These are phyloP conservation scores for Helicoverpa armigera DNA, from an alignment of 1,140 invertebrate genomes.

Conservation along the genomic window DNA sequence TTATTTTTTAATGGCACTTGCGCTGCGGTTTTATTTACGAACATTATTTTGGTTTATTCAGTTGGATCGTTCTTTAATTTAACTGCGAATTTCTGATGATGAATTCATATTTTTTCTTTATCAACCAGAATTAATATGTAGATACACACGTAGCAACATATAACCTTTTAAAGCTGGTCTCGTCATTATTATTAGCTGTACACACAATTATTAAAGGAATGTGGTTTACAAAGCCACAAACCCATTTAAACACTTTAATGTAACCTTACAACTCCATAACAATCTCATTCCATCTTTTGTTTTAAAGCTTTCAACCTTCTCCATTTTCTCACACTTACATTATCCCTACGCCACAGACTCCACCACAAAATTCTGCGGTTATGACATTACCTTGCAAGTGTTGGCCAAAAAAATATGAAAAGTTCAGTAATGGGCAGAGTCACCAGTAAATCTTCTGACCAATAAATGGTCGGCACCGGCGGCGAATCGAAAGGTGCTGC, in stretches of 20 bases:
- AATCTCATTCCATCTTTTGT: too few relatives aligned
- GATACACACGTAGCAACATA: too few relatives aligned
- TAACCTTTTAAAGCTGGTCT: too few relatives aligned
- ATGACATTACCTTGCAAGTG: conserved; percentile 14
- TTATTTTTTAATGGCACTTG: conserved; percentile 14
- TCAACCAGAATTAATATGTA: too few relatives aligned
- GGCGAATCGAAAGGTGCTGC: conserved; percentile 77
- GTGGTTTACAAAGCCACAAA: too few relatives aligned
- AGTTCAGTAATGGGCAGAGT: conserved; percentile 41
- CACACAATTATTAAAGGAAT: too few relatives aligned
- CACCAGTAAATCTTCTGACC: conserved; percentile 54
- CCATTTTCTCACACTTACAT: not conserved
- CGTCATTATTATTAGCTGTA: too few relatives aligned
- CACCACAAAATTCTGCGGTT: conserved; percentile 33
- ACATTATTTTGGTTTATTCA: not conserved
- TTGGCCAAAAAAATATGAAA: conserved; percentile 24
- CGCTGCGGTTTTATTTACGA: not conserved
- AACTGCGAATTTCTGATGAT: too few relatives aligned
- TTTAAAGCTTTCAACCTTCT: not conserved
- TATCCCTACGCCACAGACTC: not conserved
- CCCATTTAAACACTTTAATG: not conserved
- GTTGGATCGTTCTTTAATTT: too few relatives aligned
- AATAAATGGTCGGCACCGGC: conserved; percentile 70
- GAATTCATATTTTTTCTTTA: too few relatives aligned
- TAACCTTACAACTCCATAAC: not conserved